phyloP scores from a whole-genome alignment of 2,888 invertebrate species.

The Eutolmus rufibarbis region DNA sequence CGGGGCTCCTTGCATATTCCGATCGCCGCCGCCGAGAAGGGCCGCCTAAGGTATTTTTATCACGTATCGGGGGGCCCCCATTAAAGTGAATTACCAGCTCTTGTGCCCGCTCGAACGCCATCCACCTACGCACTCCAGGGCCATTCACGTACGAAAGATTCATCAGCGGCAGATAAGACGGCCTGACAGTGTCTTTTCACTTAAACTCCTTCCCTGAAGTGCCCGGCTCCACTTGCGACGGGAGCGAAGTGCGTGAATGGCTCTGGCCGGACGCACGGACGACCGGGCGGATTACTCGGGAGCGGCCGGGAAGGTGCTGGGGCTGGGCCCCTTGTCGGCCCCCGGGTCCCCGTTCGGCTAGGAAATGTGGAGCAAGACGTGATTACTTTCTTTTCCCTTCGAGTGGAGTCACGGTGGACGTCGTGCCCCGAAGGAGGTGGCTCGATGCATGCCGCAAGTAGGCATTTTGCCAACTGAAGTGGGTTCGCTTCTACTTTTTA shows the following conservation, averaged over 20 bases:
- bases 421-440: neutral
- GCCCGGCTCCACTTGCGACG: neutral
- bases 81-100: neutral
- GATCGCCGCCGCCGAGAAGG: neutral
- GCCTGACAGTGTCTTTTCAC: neutral
- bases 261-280: neutral
- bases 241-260: neutral
- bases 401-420: neutral
- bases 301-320: neutral
- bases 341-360: neutral
- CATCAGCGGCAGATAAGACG: neutral
- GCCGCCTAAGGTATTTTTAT: neutral
- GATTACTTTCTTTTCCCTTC: neutral
- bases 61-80: neutral
- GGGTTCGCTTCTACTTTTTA: neutral
- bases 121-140: neutral
- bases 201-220: neutral
- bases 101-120: neutral
- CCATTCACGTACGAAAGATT: neutral
- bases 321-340: neutral
- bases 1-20: neutral
- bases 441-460: neutral
- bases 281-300: neutral
- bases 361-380: neutral
- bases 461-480: constrained; percentile 11